phyloP scores from a whole-genome alignment of 35 echinoderm and acorn worm species.

The Strongylocentrotus purpuratus region DNA sequence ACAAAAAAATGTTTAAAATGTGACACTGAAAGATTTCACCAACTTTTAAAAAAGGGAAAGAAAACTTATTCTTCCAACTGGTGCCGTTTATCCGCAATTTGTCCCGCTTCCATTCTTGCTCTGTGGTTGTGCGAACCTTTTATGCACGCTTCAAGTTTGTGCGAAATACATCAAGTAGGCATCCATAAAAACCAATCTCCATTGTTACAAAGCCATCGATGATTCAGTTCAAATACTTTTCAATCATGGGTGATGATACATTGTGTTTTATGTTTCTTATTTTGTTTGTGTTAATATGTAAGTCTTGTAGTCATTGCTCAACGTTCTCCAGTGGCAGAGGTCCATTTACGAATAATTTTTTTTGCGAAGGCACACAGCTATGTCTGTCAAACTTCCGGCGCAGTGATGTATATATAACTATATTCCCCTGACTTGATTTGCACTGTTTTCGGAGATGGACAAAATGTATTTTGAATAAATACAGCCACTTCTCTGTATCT shows the following conservation, averaged over 20 bases:
- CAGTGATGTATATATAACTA: not conserved
- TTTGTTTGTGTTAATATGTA: not conserved
- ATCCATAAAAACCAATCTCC: not conserved
- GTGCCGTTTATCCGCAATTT: constrained; percentile 2
- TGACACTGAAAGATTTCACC: constrained; percentile 30
- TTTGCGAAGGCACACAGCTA: constrained; percentile 37
- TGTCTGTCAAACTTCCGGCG: constrained; percentile 13
- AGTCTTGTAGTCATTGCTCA: not conserved
- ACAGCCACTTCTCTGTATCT: not conserved
- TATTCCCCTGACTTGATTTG: not conserved
- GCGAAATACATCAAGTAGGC: not conserved
- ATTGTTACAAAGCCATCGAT: not conserved
- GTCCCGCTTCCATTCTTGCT: constrained; percentile 3
- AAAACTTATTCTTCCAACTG: not conserved
- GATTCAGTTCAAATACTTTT: constrained; percentile 1
- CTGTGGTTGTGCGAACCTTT: not conserved
- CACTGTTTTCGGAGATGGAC: not conserved
- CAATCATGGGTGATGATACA: constrained; percentile 16
- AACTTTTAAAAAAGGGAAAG: not conserved
- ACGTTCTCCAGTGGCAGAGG: constrained; percentile 21
- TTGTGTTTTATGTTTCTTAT: not conserved
- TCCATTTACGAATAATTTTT: not conserved
- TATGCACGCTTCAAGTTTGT: constrained; percentile 3
- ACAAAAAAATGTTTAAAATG: constrained; percentile 49
- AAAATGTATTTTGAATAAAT: constrained; percentile 7